phyloP scores from a whole-genome alignment of 2,888 invertebrate genomes.

The Eupithecia centaureata region DNA sequence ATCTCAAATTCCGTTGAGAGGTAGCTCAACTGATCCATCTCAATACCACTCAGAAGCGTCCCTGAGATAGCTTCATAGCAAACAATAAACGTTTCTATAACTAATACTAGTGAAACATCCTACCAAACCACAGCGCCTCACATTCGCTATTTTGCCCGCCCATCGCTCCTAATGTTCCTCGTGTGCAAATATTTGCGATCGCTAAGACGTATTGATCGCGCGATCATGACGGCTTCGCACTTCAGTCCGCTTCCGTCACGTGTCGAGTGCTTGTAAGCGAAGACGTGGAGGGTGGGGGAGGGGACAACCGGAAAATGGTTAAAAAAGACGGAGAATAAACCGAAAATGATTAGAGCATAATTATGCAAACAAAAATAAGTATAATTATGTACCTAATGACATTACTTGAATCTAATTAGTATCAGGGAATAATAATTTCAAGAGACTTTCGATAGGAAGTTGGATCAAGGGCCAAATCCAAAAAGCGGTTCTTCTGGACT shows the following conservation, averaged over 20 bases:
- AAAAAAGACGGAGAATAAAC: neutral
- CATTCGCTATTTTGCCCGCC: constrained; percentile 57
- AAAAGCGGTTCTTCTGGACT: too few relatives aligned
- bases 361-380: too few relatives aligned
- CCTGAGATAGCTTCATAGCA: too few relatives aligned
- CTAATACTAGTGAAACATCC: neutral
- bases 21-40: too few relatives aligned
- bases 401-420: too few relatives aligned
- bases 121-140: constrained; percentile 15
- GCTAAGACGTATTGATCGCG: constrained; percentile 77
- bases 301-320: neutral
- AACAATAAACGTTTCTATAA: neutral
- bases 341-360: neutral
- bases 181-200: constrained; percentile 80
- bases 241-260: constrained; percentile 73
- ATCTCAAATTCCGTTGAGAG: too few relatives aligned
- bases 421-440: too few relatives aligned
- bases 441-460: too few relatives aligned
- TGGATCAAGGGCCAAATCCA: too few relatives aligned
- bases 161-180: constrained; percentile 65
- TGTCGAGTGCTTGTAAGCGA: constrained; percentile 73
- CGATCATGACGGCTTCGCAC: constrained; percentile 67
- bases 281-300: constrained; percentile 14
- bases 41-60: too few relatives aligned
- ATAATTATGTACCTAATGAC: too few relatives aligned